Percentiles rank a stretch among this genome's conserved stretches.
Conservation (phyloP, 2,888 invertebrate genomes). For the Steinernema carpocapsae region DNA sequence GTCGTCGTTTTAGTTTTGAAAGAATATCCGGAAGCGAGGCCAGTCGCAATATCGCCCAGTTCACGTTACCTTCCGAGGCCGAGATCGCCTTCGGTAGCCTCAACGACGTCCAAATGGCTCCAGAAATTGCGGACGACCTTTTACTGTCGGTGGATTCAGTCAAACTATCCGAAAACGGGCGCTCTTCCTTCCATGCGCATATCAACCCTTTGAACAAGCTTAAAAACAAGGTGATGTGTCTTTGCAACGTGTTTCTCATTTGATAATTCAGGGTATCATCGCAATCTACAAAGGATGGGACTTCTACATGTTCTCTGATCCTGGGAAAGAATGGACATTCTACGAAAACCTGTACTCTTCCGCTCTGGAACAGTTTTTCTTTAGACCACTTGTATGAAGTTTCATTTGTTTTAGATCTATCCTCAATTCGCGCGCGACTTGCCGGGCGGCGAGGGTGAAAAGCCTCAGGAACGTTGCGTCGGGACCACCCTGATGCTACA, state of each 20-base stretch:
- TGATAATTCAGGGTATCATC: slow-evolving; percentile 4
- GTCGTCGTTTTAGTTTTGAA: not conserved
- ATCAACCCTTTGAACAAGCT: slow-evolving; percentile 16
- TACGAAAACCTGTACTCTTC: slow-evolving; percentile 23
- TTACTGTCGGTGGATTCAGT: not conserved
- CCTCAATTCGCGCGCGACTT: too few relatives aligned
- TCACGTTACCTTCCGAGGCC: slow-evolving; percentile 39
- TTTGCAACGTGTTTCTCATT: not conserved
- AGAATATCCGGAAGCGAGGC: slow-evolving; percentile 39
- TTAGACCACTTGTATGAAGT: not conserved
- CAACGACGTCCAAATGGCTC: slow-evolving; percentile 1
- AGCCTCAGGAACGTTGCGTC: too few relatives aligned
- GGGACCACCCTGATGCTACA: too few relatives aligned
- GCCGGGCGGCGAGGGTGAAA: too few relatives aligned
- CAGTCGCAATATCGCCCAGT: slow-evolving; percentile 41
- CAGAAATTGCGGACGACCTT: not conserved
- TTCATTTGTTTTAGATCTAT: not conserved
- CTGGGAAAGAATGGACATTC: slow-evolving; percentile 21
- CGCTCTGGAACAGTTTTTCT: slow-evolving; percentile 27
- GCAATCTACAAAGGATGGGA: slow-evolving; percentile 28
- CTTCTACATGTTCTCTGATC: slow-evolving; percentile 23
- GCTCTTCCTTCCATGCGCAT: not conserved
- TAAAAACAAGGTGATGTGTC: not conserved
- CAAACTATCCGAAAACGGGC: not conserved
- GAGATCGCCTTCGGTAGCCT: slow-evolving; percentile 9